Evolutionary conservation across 2,113 vertebrate species (phyloP).

Genomic region (Antigone vipio): DNA sequence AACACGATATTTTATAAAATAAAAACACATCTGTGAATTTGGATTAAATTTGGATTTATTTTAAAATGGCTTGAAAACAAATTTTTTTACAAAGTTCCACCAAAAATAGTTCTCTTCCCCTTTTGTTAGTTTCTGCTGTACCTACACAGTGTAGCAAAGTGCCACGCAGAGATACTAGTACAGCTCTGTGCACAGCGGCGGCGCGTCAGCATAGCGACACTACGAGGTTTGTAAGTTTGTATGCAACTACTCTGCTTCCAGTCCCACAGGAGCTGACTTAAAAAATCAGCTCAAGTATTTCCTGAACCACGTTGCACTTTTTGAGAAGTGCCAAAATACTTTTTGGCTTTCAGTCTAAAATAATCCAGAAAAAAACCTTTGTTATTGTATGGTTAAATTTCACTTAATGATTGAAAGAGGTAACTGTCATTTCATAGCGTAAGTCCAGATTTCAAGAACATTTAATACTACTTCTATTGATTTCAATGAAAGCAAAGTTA

Average conservation of each 20-base stretch:
- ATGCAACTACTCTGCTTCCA: not conserved
- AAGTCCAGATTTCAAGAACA: not conserved
- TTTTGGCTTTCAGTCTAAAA: not conserved
- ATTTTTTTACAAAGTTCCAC: not conserved
- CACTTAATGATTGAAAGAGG: not conserved
- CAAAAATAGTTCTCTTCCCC: not conserved
- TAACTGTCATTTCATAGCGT: not conserved
- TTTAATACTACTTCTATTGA: not conserved
- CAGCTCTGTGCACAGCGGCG: not conserved
- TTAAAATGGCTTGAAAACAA: not conserved
- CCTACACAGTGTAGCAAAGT: not conserved
- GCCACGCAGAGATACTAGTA: not conserved
- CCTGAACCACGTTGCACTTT: not conserved
- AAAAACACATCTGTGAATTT: not conserved
- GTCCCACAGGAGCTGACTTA: no score
- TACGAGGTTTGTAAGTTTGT: not conserved
- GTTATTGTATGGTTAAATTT: not conserved
- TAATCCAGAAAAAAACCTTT: not conserved
- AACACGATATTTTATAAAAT: not conserved
- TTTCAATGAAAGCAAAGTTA: not conserved
- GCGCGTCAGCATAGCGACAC: not conserved
- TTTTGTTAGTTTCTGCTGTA: not conserved
- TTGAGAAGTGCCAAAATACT: not conserved
- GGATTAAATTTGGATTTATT: not conserved
- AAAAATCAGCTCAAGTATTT: not conserved